phyloP scores from a whole-genome alignment of 64 coral and sea anemone species.

The Trachythela sp. region DNA sequence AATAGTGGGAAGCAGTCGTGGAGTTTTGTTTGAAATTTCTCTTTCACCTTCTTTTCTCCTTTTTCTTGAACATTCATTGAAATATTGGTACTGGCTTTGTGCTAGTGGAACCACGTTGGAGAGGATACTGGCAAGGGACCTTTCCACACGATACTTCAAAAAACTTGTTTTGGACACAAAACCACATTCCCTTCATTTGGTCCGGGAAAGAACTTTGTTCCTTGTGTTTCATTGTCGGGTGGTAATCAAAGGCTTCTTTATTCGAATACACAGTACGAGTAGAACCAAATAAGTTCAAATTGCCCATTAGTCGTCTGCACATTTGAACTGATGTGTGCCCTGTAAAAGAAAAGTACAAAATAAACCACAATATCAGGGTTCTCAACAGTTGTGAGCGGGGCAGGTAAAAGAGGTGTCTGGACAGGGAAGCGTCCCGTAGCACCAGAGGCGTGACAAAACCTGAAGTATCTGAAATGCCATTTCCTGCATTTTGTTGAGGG shows the following conservation, averaged over 20 bases:
- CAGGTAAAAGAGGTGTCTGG: too few relatives aligned
- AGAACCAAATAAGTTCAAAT: neutral
- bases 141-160: neutral
- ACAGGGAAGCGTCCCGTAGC: too few relatives aligned
- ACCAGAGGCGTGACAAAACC: too few relatives aligned
- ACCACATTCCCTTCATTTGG: constrained; percentile 11
- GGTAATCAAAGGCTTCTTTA: neutral
- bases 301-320: neutral
- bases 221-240: neutral
- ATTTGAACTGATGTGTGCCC: neutral
- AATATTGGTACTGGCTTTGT: neutral
- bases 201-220: neutral
- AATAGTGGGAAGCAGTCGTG: neutral
- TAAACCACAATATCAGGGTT: too few relatives aligned
- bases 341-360: neutral
- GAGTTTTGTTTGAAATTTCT: constrained; percentile 3
- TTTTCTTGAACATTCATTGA: neutral
- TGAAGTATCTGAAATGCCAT: too few relatives aligned
- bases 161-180: neutral
- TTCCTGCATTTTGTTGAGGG: too few relatives aligned
- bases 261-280: neutral
- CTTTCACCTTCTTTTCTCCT: neutral
- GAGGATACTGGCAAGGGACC: neutral
- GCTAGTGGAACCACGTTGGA: neutral
- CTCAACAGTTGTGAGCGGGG: too few relatives aligned